Conservation (phyloP, 1,140 invertebrate genomes). For the Drosophila arawakana region DNA sequence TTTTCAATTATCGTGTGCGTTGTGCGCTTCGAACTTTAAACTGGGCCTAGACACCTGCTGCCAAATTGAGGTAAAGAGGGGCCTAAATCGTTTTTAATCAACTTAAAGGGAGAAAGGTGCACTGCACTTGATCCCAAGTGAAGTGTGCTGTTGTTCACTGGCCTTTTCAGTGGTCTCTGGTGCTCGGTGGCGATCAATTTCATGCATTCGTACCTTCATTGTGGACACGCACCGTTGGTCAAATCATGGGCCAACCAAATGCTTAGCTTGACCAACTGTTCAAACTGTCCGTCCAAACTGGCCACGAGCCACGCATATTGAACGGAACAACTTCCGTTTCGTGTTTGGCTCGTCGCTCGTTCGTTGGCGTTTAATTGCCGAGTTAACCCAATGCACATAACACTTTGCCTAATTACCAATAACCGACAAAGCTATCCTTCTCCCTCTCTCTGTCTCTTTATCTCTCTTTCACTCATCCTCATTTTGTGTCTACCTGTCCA, state of each 20-base stretch:
- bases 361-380: conserved; percentile 59
- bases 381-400: conserved; percentile 71
- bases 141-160: too few relatives aligned
- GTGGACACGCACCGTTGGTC: conserved; percentile 68
- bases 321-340: conserved; percentile 74
- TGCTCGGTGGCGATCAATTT: conserved; percentile 62
- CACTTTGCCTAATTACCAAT: conserved; percentile 66
- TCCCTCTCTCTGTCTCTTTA: background rate
- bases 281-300: background rate
- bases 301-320: conserved; percentile 68
- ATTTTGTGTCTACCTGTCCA: background rate
- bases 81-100: conserved; percentile 73
- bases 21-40: conserved; percentile 2
- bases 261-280: conserved; percentile 7
- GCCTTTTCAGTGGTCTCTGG: background rate
- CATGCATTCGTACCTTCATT: conserved; percentile 69
- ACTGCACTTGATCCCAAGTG: background rate
- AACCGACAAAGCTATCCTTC: conserved; percentile 8
- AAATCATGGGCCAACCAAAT: conserved; percentile 16
- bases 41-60: conserved; percentile 47
- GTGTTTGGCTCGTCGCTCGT: conserved; percentile 34
- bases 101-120: conserved; percentile 1
- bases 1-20: conserved; percentile 44
- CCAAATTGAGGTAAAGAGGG: conserved; percentile 8
- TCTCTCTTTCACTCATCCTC: too few relatives aligned